Evolutionary conservation across 2,888 invertebrate genomes (phyloP), one percentile per base, ranked within the genome.

Genomic region (Argynnis bischoffii): DNA sequence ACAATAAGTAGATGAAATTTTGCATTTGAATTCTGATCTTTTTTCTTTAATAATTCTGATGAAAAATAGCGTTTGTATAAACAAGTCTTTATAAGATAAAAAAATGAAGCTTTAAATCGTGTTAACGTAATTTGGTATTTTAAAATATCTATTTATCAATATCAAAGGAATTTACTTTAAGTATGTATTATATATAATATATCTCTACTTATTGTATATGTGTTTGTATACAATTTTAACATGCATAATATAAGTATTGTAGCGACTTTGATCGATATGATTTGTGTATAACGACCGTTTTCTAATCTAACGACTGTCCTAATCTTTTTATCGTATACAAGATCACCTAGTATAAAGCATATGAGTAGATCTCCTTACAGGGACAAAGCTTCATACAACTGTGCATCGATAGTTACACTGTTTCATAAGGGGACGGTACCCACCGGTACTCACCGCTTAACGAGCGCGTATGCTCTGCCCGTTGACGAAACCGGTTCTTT

Each of bases 41-140:
- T 72, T 75, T 81, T 75, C 69, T 72, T 75, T 72, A 73, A 77
- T 74, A 74, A 69, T 35, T 72, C 73, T 72, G 64, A 1, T 51
- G 66, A 71, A 67, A 65, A 65, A 78, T 81, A 70, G 73, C 73
- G 74, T 77, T 76, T 78, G 74, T 80, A 82, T 78, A 80, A 81
- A 26, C 26, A 26, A 75, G 50, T 80, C 80, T 72, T 63, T 70
- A 64, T 90, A 90, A 88, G 86, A 83, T 83, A 82, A 87, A 61
- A 15, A 89, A 89, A 85, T 78, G 79, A 89, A 90, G 90, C 91
- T 91, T 91, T 91, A 91, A 90, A 89, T 90, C 90, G 90, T 86
- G 79, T 86, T 86, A 85, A 84, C 88, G 81, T 82, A 74, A 77
- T 75, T 80, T 78, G 77, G 81, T 82, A 77, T 81, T 67, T 66